These are phyloP conservation scores for Resseliella maxima DNA, from an alignment of 2,888 invertebrate species.

Conservation along the genomic window DNA sequence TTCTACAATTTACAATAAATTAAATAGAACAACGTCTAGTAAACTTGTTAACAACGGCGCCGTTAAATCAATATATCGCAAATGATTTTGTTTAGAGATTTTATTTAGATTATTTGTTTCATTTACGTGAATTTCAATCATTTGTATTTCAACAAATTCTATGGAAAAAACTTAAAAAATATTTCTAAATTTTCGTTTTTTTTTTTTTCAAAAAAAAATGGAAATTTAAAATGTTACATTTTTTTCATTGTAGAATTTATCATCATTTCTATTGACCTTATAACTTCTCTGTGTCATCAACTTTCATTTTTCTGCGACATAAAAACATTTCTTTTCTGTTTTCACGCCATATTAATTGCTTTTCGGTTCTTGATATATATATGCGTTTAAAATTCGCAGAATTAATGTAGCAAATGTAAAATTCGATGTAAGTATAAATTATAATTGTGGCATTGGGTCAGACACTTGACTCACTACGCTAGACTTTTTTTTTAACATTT, in stretches of 20 bases:
- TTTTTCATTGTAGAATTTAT: neutral
- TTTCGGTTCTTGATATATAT: neutral
- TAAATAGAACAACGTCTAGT: neutral
- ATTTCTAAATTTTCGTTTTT: no score
- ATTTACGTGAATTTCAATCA: neutral
- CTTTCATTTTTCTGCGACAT: neutral
- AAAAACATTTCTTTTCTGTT: neutral
- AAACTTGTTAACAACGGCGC: neutral
- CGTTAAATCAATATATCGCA: slow-evolving; percentile 3
- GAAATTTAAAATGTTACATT: no score
- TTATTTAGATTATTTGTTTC: neutral
- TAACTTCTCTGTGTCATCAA: neutral
- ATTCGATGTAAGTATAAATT: neutral
- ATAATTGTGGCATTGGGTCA: slow-evolving; percentile 46
- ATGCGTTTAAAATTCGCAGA: neutral
- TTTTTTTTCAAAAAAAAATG: no score
- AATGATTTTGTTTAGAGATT: neutral
- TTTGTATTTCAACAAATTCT: no score
- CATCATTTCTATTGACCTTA: neutral
- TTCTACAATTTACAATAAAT: neutral
- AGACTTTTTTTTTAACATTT: neutral
- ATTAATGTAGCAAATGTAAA: neutral
- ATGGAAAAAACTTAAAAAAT: no score
- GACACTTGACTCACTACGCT: neutral
- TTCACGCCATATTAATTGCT: no score